Evolutionary conservation across 2,113 vertebrate species (phyloP).

Genomic region (Chaetorhynchus papuensis): DNA sequence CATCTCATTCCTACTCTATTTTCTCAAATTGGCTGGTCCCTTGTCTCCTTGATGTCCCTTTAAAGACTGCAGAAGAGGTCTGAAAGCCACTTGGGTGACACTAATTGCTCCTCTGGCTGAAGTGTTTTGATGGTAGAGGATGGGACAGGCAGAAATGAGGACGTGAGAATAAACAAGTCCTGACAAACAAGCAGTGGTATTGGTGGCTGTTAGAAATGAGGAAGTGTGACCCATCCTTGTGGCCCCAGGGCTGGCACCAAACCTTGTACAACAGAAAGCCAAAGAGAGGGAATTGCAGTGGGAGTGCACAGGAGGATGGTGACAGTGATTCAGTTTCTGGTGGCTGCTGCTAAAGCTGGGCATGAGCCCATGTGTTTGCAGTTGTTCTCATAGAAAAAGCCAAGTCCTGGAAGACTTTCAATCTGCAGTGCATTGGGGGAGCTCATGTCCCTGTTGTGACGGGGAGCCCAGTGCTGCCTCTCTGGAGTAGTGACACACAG

Average conservation of each 20-base stretch:
- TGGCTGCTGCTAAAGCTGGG: background rate
- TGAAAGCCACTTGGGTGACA: background rate
- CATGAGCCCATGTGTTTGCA: background rate
- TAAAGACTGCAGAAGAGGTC: background rate
- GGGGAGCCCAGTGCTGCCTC: fast-evolving
- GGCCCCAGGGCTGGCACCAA: background rate
- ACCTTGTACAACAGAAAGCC: background rate
- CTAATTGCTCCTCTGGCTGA: background rate
- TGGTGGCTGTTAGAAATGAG: background rate
- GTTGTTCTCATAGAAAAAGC: background rate
- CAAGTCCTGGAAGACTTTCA: background rate
- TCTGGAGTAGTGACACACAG: background rate
- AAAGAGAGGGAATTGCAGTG: background rate
- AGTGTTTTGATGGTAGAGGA: background rate
- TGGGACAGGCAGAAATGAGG: background rate
- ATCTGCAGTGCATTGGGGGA: background rate
- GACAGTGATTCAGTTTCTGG: background rate
- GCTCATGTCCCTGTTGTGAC: background rate
- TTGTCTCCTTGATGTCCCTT: background rate
- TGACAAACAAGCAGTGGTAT: background rate
- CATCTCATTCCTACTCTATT: background rate
- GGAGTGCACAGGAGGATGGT: background rate
- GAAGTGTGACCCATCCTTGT: background rate
- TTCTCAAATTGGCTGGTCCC: background rate
- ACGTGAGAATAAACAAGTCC: background rate